Conservation (phyloP, 2,888 invertebrate species). For the Nesidiocoris tenuis region DNA sequence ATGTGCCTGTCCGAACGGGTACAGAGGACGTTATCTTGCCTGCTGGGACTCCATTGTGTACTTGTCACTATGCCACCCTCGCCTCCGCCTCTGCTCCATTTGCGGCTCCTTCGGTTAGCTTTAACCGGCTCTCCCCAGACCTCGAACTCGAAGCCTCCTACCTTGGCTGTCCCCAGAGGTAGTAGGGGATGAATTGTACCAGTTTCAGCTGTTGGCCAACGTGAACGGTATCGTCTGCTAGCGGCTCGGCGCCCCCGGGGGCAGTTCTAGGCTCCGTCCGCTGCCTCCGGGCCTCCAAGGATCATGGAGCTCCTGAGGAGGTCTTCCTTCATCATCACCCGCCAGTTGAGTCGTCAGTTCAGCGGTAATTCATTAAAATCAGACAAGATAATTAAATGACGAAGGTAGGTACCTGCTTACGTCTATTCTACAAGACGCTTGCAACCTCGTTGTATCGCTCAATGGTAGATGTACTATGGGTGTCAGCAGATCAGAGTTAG, state of each 20-base stretch:
- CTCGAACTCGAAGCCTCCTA: not conserved
- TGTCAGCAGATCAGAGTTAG: not conserved
- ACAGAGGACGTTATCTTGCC: constrained; percentile 29
- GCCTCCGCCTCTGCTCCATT: not conserved
- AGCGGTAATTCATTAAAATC: constrained; percentile 34
- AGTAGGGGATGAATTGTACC: not conserved
- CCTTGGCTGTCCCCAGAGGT: too few relatives aligned
- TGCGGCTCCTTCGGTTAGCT: not conserved
- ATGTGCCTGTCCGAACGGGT: constrained; percentile 26
- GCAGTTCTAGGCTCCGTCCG: not conserved
- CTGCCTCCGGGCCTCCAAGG: not conserved
- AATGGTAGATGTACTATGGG: too few relatives aligned
- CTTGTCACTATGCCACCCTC: constrained; percentile 26
- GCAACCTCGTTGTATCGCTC: too few relatives aligned
- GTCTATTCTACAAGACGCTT: too few relatives aligned
- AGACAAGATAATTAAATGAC: too few relatives aligned
- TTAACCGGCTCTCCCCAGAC: not conserved
- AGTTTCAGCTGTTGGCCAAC: not conserved
- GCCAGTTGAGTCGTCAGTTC: constrained; percentile 35
- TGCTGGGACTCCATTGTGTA: constrained; percentile 20
- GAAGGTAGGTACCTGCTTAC: too few relatives aligned
- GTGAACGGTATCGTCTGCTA: not conserved
- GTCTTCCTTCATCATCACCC: constrained; percentile 34
- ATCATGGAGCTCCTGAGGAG: constrained; percentile 31
- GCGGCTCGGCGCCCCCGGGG: constrained; percentile 20